Base-by-base conservation (phyloP, 2,888 invertebrate species). In the Pelosia muscerda region DNA sequence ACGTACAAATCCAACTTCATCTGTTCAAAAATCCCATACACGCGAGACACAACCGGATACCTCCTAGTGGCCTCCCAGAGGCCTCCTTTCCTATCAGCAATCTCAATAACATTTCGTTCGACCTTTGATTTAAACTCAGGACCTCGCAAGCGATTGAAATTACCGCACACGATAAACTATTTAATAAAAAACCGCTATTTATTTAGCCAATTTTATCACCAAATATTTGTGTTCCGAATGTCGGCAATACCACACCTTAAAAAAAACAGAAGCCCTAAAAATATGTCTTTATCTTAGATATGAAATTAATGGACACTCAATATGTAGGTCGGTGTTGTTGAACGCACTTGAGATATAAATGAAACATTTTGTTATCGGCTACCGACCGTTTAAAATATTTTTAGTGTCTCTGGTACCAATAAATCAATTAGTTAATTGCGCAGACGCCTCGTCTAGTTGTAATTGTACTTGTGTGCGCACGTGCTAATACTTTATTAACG, bases 311-410 rank as follows among this genome's bases (percentile, higher is more conserved):
- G 85, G 86, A 84, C 78, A 76, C 85, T 85, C 77, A 76, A 86
- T 85, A 90, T 87, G 81, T 91, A 83, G 91, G 90, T 86, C 91
- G 83, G 81, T 84, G 81, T 83, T 84, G 88, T 90, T 89, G 86
- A 90, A 86, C 81, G 85, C 86, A 88, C 89, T 91, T 85, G 89
- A 90, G 83, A 86, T 86, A 85, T 82, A 78, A 78, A 72, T 76
- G 79, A 76, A 84, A 82, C 79, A 81, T 82, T 79, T 66, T 79
- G 78, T 81, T 85, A 81, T 83, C 76, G 75, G 54, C 66, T 61
- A 71, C 66, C 11, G 65, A 60, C 68, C 68, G 72, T 70, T 69
- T 69, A 67, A 74, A 79, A 72, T 71, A 70, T 72, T 74, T 73
- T 68, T 64, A 66, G 59, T 71, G 68, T 74, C 74, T 75, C 55